Evolutionary conservation across 2,888 invertebrate species (phyloP), one percentile per base, ranked within the genome.

Genomic region (Phaonia tiefii): DNA sequence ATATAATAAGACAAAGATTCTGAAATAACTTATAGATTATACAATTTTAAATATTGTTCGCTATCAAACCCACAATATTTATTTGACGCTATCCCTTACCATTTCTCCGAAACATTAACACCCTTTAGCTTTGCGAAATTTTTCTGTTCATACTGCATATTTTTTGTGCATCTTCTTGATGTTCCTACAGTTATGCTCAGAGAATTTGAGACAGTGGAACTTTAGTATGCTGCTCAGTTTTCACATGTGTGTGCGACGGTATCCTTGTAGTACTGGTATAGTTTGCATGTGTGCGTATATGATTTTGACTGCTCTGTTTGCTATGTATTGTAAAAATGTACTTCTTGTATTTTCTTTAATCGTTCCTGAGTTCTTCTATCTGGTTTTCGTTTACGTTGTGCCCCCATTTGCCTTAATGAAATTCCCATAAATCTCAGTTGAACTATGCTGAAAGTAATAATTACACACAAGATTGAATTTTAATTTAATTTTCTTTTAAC

Each of bases 381-480:
- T n/a, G n/a, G n/a, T n/a, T n/a, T n/a, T n/a, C n/a, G n/a, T n/a
- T n/a, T n/a, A n/a, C n/a, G n/a, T n/a, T n/a, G n/a, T n/a, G n/a
- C n/a, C n/a, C n/a, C n/a, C n/a, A n/a, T n/a, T 70, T 74, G 70
- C 15, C 44, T 42, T 80, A 77, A 78, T 79, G 74, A 75, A 80
- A 77, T 82, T 79, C 78, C 58, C 82, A 83, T 83, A 82, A 84
- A 83, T 83, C 83, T 84, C 75, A 78, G 81, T 80, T 84, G 75
- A 83, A 82, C 84, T 84, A 83, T 88, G 85, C 86, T 86, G 85
- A 85, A 88, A 86, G 86, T 87, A 86, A 89, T 89, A 89, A 89
- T 89, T 88, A 89, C 87, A 87, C 86, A 88, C 86, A 85, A 90
- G 88, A 90, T 89, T 90, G 89, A 86, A 86, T 89, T 89, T 89